Evolutionary conservation across 2,113 vertebrate genomes (phyloP), one percentile per base, ranked within the genome.

Genomic region (Ranitomeya variabilis): DNA sequence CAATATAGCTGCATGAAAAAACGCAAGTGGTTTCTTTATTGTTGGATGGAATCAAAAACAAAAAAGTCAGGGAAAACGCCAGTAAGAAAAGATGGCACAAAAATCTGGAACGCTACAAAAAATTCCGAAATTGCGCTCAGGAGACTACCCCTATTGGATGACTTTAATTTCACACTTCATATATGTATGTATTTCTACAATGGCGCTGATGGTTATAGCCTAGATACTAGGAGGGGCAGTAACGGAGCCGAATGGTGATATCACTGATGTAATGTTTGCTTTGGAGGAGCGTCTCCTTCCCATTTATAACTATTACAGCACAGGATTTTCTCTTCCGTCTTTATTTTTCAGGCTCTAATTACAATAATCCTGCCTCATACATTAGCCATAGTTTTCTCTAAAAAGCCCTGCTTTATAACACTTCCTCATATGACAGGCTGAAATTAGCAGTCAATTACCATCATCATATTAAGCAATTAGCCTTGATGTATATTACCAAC

Each of bases 401-500:
- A 45, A 15, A 55, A 57, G 15, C 80, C 14, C 80, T 62, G 21
- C 8, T 31, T 14, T 4, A 21, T 83, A 83, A 15, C 62, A 64
- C 45, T 66, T 54, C 31, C 60, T 16, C 81, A 52, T 21, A 62
- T 67, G 62, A 67, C 64, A n/a, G 45, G 6, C 45, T 69, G 81
- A 83, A 83, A 83, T 83, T 67, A 54, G 45, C 13, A 69, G 62
- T 60, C 62, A 83, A 54, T 83, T 67, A 69, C 69, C 64, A 52
- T 83, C 31, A 83, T 67, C 51, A 69, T 67, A 54, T 66, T 51
- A 69, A 83, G 81, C 62, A 69, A 83, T 83, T 83, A 69, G 81
- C 19, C 62, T 52, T 67, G 45, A 69, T 83, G 81, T 62, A 83
- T 83, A 69, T 23, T 77, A 23, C 52, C 31, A 78, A 86, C 85